Evolutionary conservation across 2,888 invertebrate genomes (phyloP), one percentile per base, ranked within the genome.

Genomic region (Oxystoma pomonae): DNA sequence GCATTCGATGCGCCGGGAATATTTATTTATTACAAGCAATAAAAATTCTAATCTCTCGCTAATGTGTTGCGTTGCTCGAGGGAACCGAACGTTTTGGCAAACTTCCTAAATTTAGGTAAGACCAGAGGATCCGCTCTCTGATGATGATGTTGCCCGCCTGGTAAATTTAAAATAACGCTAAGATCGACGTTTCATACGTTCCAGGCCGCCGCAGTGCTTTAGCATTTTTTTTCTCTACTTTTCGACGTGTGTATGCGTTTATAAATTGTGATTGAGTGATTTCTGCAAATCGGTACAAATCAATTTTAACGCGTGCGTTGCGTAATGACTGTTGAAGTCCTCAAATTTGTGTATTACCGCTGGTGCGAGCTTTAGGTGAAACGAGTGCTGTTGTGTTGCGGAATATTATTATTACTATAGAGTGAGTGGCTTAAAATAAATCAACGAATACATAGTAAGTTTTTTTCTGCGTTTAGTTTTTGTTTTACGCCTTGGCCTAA

Each of bases 51-150:
- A 58, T 57, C 60, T 49, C 55, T 20, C 20, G 55, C 17, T 59
- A 53, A 65, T 62, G 60, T 62, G 62, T 59, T 64, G 64, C 59
- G 63, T 61, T 61, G 59, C 62, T 61, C 61, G 59, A 65, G 63
- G 58, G 52, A 61, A 59, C 62, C 53, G 62, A 62, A 62, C 58
- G 61, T 62, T 65, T 65, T 67, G 67, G 67, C 67, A 65, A 65
- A 49, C 65, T 65, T 67, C 67, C 67, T 60, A 55, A 20, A 65
- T 67, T 67, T 65, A 65, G 60, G 61, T 67, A 67, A 67, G 67
- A 35, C 35, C 35, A 35, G 35, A 35, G 3, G 12, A 12, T 35
- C 5, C 5, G 35, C 35, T 35, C 12, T 3, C 35, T 35, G 35
- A 35, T 35, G 35, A 35, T 35, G 35, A 35, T 35, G 12, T 35